Evolutionary conservation across 2,888 invertebrate genomes (phyloP), one percentile per base, ranked within the genome.

Genomic region (Nomada fucata): DNA sequence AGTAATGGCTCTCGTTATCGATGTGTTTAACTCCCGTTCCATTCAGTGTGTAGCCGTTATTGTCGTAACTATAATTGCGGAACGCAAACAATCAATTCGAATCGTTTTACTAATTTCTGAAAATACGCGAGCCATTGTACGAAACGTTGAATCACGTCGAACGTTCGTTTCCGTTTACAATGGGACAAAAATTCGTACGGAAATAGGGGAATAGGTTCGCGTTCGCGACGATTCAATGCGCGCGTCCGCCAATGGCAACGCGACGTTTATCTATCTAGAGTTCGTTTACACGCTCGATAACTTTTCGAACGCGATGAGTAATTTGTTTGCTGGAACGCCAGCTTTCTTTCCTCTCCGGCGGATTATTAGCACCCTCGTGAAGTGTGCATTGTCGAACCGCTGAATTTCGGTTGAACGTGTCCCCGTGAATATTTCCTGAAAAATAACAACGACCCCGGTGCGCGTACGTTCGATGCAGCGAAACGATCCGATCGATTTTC

Each of bases 201-300:
- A 7, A 36, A 36, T 36, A 7, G 7, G 1, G 7, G 36, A 36
- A 36, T 36, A 36, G 36, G 1, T 47, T 47, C 47, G 47, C 47
- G 10, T 47, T 47, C 13, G 47, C 47, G 29, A 2, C 18, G 2
- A 3, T 13, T n/a, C n/a, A 53, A 3, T 13, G 15, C 23, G 23
- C 67, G 23, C n/a, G 42, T 36, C 15, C 23, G 63, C 42, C 74
- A 63, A 68, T 74, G 74, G 63, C 68, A n/a, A 63, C 53, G 57
- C 57, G 57, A 57, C 57, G 57, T 74, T 76, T 78, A 78, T 74
- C 78, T 44, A 50, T 50, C 20, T 20, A 47, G 63, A 78, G 77
- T 78, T 78, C 77, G 77, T 78, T 78, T 78, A 74, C 73, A 73
- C 55, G 67, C 44, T 74, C 55, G 74, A 78, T 78, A 78, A 67